Conservation (phyloP, 2,113 vertebrate species). For the Microtus ochrogaster region DNA sequence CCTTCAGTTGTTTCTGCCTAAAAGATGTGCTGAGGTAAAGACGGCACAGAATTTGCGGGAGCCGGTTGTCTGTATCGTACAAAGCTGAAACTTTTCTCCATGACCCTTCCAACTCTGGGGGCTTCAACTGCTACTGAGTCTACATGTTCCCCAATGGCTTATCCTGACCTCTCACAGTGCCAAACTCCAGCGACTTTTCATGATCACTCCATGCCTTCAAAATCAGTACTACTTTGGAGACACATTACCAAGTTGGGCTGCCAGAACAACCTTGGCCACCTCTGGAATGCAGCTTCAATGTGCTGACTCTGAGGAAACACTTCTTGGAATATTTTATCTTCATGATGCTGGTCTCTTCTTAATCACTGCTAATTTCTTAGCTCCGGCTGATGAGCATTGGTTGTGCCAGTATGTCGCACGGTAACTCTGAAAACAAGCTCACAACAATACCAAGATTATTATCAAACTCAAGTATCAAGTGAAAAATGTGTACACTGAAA, state of each 20-base stretch:
- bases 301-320: neutral
- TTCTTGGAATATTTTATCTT: neutral
- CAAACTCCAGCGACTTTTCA: neutral
- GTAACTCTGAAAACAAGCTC: neutral
- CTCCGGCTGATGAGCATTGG: neutral
- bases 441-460: neutral
- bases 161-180: neutral
- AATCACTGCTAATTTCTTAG: neutral
- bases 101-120: neutral
- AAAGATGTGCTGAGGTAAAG: neutral
- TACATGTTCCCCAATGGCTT: neutral
- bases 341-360: neutral
- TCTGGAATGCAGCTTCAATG: neutral
- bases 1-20: neutral
- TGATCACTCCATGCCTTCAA: neutral
- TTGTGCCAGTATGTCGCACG: too few species aligned
- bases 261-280: neutral
- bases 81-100: neutral
- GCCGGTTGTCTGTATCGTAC: neutral
- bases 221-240: neutral
- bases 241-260: neutral
- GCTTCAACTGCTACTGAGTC: neutral
- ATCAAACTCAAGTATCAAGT: neutral
- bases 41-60: neutral
- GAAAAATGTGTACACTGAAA: neutral